Evolutionary conservation across 2,888 invertebrate species (phyloP), one percentile per base, ranked within the genome.

Genomic region (Argynnis bischoffii): DNA sequence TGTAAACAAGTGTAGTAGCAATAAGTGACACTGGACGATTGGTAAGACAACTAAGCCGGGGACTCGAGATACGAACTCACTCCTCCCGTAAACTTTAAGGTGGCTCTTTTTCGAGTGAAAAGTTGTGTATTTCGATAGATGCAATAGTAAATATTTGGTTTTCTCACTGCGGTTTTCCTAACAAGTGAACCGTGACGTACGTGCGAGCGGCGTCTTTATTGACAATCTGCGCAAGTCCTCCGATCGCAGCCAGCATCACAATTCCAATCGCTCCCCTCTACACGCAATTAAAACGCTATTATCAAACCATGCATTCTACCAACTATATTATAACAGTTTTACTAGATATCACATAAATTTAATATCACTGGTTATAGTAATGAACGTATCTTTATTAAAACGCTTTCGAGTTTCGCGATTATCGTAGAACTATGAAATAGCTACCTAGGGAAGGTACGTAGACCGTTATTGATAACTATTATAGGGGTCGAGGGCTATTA

Each of bases 201-300:
- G 85, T 87, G 87, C 76, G 77, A 77, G 79, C 71, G 75, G 75
- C 79, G 73, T 82, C 82, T 86, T 83, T 82, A 82, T 84, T 85
- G 80, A 69, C 77, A 82, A 84, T 80, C 84, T 78, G 79, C 77
- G 77, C 81, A 74, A 78, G 83, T 80, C 78, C 73, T 75, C 70
- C 63, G 76, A 67, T 75, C 80, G 83, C 81, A 71, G 59, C 76
- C 76, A 71, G 88, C 87, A 88, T 89, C 81, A 79, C 82, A 88
- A 89, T 86, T 81, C 79, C 75, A 70, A 71, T 71, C 72, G 75
- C 74, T 78, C 79, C 78, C 83, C 82, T 78, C 81, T 79, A 79
- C 81, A 85, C 81, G 82, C 85, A 89, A 89, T 90, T 89, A 89
- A 88, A 88, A 86, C 81, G 81, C 84, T 86, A 88, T 88, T 87